Conservation (phyloP, 2,797 vertebrate species). For the Anguilla marmorata region DNA sequence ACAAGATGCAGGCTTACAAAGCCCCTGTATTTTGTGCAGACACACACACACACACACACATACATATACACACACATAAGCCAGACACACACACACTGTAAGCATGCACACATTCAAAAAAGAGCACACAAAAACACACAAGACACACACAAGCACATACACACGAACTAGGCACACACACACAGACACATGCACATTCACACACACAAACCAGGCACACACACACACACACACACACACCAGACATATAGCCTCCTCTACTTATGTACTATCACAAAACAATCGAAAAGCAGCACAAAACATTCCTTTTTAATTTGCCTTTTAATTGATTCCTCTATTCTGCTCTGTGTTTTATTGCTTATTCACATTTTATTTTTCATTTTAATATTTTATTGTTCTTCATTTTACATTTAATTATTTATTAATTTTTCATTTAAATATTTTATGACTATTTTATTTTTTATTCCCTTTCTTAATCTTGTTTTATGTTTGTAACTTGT, state of each 20-base stretch:
- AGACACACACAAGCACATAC: not conserved
- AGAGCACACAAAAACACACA: not conserved
- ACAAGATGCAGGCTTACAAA: not conserved
- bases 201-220: not conserved
- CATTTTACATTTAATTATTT: too few relatives aligned
- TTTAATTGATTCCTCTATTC: too few relatives aligned
- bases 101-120: not conserved
- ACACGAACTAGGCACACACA: not conserved
- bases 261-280: not conserved
- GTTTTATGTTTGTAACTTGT: too few relatives aligned
- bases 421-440: too few relatives aligned
- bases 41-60: not conserved
- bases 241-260: too few relatives aligned
- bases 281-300: not conserved
- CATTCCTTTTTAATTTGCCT: too few relatives aligned
- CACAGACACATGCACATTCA: not conserved
- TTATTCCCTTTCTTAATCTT: too few relatives aligned
- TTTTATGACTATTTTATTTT: too few relatives aligned
- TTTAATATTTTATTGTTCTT: too few relatives aligned
- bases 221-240: not conserved
- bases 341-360: too few relatives aligned
- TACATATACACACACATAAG: not conserved
- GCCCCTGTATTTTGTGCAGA: not conserved
- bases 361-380: too few relatives aligned
- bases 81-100: not conserved